Evolutionary conservation across 2,113 vertebrate species (phyloP).

Genomic region (Oenanthe melanoleuca): DNA sequence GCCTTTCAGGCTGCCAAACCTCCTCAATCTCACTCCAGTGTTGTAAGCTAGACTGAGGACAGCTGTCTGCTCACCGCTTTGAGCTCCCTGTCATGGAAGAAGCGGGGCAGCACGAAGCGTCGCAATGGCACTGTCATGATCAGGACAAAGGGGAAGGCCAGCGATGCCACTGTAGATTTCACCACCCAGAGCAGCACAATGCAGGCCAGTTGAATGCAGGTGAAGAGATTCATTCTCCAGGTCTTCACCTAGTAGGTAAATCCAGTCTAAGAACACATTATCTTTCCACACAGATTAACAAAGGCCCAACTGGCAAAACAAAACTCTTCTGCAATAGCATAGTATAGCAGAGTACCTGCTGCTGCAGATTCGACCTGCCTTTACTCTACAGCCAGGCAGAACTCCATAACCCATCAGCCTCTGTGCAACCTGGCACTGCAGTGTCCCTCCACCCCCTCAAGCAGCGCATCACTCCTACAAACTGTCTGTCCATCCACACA

Average conservation of each 20-base stretch:
- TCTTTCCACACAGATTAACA: neutral
- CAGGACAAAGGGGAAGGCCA: conserved; percentile 97
- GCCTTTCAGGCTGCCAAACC: neutral
- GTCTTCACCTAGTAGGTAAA: conserved; percentile 90
- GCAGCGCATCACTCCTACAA: neutral
- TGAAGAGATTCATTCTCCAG: conserved; percentile 98
- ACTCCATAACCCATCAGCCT: neutral
- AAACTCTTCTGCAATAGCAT: neutral
- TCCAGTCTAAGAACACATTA: neutral
- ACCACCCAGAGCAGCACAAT: conserved; percentile 94
- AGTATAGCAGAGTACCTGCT: neutral
- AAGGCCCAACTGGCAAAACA: neutral
- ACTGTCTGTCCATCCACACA: neutral
- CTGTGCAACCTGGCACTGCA: neutral
- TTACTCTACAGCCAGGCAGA: neutral
- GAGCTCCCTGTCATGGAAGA: conserved; percentile 95
- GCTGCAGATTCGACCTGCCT: neutral
- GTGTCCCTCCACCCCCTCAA: neutral
- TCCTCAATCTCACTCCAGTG: neutral
- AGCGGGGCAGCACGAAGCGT: conserved; percentile 87
- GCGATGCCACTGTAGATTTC: conserved; percentile 90
- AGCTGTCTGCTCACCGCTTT: conserved; percentile 84
- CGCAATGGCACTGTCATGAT: conserved; percentile 97
- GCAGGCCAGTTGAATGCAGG: conserved; percentile 91
- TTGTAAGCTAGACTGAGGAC: neutral